Base-by-base conservation (phyloP, 2,888 invertebrate species). In the Piscicola geometra region DNA sequence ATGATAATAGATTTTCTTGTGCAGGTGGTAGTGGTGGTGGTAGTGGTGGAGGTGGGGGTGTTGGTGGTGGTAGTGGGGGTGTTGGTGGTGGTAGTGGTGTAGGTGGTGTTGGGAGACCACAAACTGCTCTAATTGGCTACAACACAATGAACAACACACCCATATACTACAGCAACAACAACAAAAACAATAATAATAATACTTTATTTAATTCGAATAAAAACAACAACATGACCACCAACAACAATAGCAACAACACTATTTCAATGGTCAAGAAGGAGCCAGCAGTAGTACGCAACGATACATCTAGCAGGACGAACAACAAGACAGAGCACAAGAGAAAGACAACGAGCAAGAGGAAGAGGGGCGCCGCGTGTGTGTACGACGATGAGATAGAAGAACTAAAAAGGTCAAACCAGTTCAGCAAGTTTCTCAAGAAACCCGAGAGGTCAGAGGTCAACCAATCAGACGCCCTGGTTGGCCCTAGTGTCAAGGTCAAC, bases 321-420 rank as follows among this genome's bases (percentile, higher is more conserved):
- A 25, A 5, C n/a, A 56, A 56, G 60, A n/a, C 12, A 5, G 60
- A 56, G 9, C 3, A 5, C 60, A 56, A 56, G 60, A 56, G n/a
- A 21, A 56, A 56, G 25, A 21, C 21, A 21, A 56, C 21, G n/a
- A 56, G 60, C n/a, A 56, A 56, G 60, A 56, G n/a, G 60, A 5
- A n/a, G 3, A 18, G n/a, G 25, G 60, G 60, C 3, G 60, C 15
- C 5, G n/a, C 12, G 3, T 18, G n/a, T n/a, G 25, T 56, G 9
- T 56, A 56, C n/a, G 60, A 56, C 15, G 60, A 56, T 3, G 60
- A 56, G 25, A 5, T 25, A 5, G n/a, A 56, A n/a, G 60, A 56
- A n/a, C 25, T 56, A n/a, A 56, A 56, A 56, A 56, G n/a, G 12
- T 56, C 60, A 9, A 56, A 56, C 60, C 60, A 56, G 60, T 56